phyloP scores from a whole-genome alignment of 2,113 vertebrate species.

The Uria lomvia region DNA sequence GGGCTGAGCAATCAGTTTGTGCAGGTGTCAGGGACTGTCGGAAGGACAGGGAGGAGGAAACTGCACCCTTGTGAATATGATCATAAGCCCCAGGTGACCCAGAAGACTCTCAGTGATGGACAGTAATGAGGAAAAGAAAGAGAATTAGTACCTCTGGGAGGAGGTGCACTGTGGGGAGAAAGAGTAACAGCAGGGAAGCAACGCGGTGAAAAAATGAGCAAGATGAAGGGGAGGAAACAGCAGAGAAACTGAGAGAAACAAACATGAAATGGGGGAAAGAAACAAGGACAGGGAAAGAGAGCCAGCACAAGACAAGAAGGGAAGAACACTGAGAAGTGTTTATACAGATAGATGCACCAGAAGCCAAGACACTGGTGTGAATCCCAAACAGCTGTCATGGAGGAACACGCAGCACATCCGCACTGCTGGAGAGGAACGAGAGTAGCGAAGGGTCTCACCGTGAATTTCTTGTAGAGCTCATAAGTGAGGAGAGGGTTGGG shows the following conservation, averaged over 20 bases:
- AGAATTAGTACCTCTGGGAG: background rate
- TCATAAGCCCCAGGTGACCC: background rate
- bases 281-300: background rate
- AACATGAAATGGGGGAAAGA: background rate
- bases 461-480: slow-evolving; percentile 97
- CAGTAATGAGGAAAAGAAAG: slow-evolving; percentile 15
- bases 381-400: background rate
- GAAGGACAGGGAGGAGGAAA: background rate
- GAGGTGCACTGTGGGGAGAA: background rate
- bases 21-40: background rate
- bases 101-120: background rate
- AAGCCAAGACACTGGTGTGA: background rate
- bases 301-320: background rate
- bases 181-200: background rate
- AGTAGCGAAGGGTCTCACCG: slow-evolving; percentile 78
- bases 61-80: background rate
- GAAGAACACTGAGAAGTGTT: background rate
- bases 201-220: background rate
- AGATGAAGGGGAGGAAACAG: background rate
- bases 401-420: background rate
- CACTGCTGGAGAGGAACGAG: background rate
- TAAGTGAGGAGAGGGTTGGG: slow-evolving; percentile 97
- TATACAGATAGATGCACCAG: background rate
- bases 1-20: background rate
- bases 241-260: slow-evolving; percentile 13